Evolutionary conservation across 2,888 invertebrate genomes (phyloP).

Genomic region (Stramonita haemastoma): DNA sequence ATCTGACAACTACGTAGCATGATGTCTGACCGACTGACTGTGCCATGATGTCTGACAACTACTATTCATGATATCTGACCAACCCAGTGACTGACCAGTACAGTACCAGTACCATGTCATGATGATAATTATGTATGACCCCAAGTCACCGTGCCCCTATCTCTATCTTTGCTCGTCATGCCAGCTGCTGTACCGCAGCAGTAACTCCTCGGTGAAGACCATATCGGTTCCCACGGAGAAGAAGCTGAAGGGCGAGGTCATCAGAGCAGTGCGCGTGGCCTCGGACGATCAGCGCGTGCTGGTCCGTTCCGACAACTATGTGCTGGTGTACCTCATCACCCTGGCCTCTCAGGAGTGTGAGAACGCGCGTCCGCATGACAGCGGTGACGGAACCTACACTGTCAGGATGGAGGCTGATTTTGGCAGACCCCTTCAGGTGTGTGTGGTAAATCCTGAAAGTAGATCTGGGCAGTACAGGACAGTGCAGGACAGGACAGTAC

Average conservation of each 20-base stretch:
- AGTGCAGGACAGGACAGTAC: too few species aligned
- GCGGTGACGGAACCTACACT: background rate
- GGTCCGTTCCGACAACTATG: slow-evolving; percentile 58
- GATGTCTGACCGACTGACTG: too few species aligned
- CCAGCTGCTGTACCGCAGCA: slow-evolving; percentile 67
- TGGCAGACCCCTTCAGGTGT: slow-evolving; percentile 62
- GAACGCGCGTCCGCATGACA: background rate
- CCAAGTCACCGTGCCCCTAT: too few species aligned
- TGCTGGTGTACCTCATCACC: slow-evolving; percentile 70
- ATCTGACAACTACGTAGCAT: too few species aligned
- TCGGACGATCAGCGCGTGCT: slow-evolving; percentile 61
- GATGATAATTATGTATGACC: too few species aligned
- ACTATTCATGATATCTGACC: too few species aligned
- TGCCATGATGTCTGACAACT: too few species aligned
- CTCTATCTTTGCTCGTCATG: background rate
- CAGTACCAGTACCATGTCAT: too few species aligned
- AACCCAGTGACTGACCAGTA: too few species aligned
- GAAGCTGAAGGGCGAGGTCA: slow-evolving; percentile 20
- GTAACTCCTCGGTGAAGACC: slow-evolving; percentile 54
- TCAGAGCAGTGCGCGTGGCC: slow-evolving; percentile 39
- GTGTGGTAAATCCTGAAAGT: background rate
- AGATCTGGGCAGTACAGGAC: too few species aligned
- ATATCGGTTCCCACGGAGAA: slow-evolving; percentile 8
- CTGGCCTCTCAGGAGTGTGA: slow-evolving; percentile 54
- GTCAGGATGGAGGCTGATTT: slow-evolving; percentile 69